A percentile compares a stretch with the other conserved stretches of the same genome.
These are phyloP conservation scores for Acanthosepion esculentum DNA, from an alignment of 2,888 invertebrate species.

Conservation along the genomic window DNA sequence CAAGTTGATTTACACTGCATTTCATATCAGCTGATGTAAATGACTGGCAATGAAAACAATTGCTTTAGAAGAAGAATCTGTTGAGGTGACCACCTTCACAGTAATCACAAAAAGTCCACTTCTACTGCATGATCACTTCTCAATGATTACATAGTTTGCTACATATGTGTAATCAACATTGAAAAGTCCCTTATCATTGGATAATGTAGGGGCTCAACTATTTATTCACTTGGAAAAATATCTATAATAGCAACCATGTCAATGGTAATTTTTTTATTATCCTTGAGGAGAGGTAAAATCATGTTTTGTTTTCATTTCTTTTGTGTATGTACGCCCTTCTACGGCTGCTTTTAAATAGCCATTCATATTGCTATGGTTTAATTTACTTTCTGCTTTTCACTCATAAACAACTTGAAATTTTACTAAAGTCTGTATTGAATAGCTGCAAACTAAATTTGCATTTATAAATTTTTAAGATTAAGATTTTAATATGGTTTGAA, in stretches of 20 bases:
- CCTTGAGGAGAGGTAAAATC: neutral
- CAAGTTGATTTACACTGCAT: neutral
- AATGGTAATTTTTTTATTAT: neutral
- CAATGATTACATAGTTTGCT: neutral
- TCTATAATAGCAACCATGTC: neutral
- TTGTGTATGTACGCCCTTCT: too few species aligned
- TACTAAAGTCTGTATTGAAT: too few species aligned
- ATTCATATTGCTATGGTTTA: too few species aligned
- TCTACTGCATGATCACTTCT: neutral
- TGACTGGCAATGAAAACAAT: slow-evolving; percentile 15
- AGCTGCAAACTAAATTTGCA: too few species aligned
- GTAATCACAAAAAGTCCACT: neutral
- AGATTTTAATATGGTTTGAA: too few species aligned
- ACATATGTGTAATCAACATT: neutral
- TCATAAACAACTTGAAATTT: too few species aligned
- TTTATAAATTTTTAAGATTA: too few species aligned
- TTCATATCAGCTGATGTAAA: neutral
- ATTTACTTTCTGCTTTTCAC: too few species aligned
- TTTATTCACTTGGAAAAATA: neutral
- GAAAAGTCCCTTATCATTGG: neutral
- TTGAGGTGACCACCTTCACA: neutral
- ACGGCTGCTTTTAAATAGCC: too few species aligned
- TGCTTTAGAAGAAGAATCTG: neutral
- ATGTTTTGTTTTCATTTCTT: too few species aligned
- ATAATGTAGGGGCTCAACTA: neutral